phyloP scores from a whole-genome alignment of 1,140 invertebrate genomes.

The Trachymyrmex septentrionalis region DNA sequence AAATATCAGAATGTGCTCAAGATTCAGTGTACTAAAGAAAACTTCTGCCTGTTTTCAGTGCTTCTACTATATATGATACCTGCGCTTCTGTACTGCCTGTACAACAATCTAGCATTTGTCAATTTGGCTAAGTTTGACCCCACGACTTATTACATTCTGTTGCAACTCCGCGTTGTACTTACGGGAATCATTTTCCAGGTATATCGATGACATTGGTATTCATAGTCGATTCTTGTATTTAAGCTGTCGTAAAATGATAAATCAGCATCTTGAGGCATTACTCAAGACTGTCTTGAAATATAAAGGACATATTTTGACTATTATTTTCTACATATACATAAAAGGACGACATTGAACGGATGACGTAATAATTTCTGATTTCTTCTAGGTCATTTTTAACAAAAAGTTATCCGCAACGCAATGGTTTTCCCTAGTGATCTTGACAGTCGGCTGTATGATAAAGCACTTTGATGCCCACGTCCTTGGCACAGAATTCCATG shows the following conservation, averaged over 20 bases:
- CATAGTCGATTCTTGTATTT: too few relatives aligned
- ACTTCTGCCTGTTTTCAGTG: constrained; percentile 85
- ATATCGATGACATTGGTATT: constrained; percentile 56
- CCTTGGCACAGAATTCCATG: constrained; percentile 82
- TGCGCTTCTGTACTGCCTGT: constrained; percentile 96
- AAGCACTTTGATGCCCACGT: constrained; percentile 89
- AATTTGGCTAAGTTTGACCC: constrained; percentile 97
- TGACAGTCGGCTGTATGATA: constrained; percentile 96
- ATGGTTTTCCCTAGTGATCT: constrained; percentile 95
- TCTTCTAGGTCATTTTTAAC: constrained; percentile 93
- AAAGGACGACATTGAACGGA: too few relatives aligned
- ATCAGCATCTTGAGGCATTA: too few relatives aligned
- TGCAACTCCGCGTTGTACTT: constrained; percentile 97
- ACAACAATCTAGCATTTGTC: constrained; percentile 97
- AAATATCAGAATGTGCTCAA: background rate
- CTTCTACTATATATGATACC: constrained; percentile 96
- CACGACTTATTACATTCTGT: constrained; percentile 97
- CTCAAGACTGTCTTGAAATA: too few relatives aligned
- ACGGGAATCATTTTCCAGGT: constrained; percentile 98
- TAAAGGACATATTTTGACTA: background rate
- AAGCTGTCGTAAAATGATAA: too few relatives aligned
- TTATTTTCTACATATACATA: background rate
- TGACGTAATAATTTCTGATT: constrained; percentile 58
- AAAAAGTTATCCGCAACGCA: constrained; percentile 93
- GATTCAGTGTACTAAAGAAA: constrained; percentile 9